A percentile compares a stretch with the other conserved stretches of the same genome.
These are phyloP conservation scores for Drosophila parvula DNA, from an alignment of 1,140 invertebrate species.

Conservation along the genomic window DNA sequence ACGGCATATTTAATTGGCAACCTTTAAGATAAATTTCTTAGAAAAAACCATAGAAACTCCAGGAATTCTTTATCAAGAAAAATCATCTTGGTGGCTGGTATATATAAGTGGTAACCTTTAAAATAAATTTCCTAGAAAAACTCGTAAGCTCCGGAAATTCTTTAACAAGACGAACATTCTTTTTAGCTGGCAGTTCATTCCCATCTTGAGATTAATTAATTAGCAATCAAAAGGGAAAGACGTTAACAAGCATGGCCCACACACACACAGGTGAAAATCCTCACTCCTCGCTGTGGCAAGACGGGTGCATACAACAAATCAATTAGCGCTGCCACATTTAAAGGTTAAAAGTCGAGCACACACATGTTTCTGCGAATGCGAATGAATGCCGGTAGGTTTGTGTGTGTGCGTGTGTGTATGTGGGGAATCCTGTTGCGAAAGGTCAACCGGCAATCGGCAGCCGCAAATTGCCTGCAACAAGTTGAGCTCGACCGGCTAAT, in stretches of 20 bases:
- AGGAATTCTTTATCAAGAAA: not conserved
- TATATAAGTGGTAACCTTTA: not conserved
- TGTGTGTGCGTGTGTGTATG: not conserved
- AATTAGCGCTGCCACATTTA: constrained; percentile 49
- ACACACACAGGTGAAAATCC: constrained; percentile 1
- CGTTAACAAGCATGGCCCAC: constrained; percentile 1
- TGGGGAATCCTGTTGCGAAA: constrained; percentile 10
- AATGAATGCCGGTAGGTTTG: not conserved
- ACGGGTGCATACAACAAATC: constrained; percentile 52
- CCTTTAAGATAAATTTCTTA: not conserved
- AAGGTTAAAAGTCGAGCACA: constrained; percentile 24
- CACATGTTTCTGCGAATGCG: constrained; percentile 4
- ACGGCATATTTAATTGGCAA: no score
- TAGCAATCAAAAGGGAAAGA: constrained; percentile 3
- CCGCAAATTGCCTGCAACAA: constrained; percentile 43
- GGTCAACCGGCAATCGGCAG: constrained; percentile 39
- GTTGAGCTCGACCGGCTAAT: constrained; percentile 33
- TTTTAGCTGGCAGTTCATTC: not conserved
- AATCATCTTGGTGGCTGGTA: not conserved
- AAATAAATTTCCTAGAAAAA: not conserved
- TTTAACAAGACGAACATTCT: not conserved
- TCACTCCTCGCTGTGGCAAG: not conserved
- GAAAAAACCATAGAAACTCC: not conserved
- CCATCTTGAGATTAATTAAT: not conserved
- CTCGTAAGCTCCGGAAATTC: not conserved